Conservation (phyloP, 2,113 vertebrate species). For the Jaculus jaculus region DNA sequence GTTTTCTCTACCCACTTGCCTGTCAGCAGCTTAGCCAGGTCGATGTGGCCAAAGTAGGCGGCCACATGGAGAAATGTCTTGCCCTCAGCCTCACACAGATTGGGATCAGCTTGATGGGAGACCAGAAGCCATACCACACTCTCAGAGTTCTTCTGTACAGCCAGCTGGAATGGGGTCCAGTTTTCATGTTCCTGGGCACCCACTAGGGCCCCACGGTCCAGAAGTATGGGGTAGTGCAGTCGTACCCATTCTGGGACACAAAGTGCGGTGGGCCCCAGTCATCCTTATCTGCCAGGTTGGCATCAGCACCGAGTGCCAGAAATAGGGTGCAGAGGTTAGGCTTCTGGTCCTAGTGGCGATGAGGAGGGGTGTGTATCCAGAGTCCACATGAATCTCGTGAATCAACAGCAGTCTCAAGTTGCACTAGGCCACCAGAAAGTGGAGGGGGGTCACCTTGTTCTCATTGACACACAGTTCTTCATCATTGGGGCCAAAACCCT, state of each 20-base stretch:
- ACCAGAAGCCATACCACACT: constrained; percentile 88
- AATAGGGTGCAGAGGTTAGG: constrained; percentile 85
- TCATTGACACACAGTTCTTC: constrained; percentile 74
- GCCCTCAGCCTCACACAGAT: constrained; percentile 81
- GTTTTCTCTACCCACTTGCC: constrained; percentile 84
- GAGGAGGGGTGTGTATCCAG: constrained; percentile 88
- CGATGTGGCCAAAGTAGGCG: constrained; percentile 86
- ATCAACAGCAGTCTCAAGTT: constrained; percentile 85
- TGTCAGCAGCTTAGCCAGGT: constrained; percentile 89
- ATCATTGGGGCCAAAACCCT: constrained; percentile 67
- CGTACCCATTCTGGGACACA: too few species aligned
- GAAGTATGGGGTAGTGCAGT: constrained; percentile 76
- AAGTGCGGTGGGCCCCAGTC: constrained; percentile 90
- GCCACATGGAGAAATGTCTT: constrained; percentile 89
- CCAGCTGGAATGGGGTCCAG: constrained; percentile 91
- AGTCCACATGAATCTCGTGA: constrained; percentile 84
- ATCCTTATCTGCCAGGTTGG: constrained; percentile 85
- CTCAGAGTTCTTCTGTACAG: constrained; percentile 92
- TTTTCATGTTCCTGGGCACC: constrained; percentile 84
- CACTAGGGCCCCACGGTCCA: constrained; percentile 84
- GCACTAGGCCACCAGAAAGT: constrained; percentile 86
- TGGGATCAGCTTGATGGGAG: constrained; percentile 82
- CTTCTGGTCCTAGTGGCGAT: constrained; percentile 85
- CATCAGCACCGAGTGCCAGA: constrained; percentile 79
- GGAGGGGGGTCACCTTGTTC: constrained; percentile 85